Conservation (phyloP, 1,140 invertebrate genomes). For the Trichonephila clavata region DNA sequence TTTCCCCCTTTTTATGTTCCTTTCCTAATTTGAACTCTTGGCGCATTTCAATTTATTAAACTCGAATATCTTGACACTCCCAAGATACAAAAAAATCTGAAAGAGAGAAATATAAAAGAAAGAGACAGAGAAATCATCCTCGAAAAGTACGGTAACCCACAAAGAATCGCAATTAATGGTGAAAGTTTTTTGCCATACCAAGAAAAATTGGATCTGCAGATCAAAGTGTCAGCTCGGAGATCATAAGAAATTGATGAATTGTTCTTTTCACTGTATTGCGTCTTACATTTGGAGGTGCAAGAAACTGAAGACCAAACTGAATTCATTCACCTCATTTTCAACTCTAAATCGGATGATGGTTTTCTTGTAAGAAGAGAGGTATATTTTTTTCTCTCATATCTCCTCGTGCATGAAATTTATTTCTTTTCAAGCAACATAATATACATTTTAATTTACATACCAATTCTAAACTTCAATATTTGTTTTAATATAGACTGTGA, state of each 20-base stretch:
- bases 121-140: no score
- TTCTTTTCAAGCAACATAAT: background rate
- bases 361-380: background rate
- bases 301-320: background rate
- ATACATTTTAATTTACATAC: background rate
- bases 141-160: background rate
- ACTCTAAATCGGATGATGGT: constrained; percentile 7
- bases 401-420: background rate
- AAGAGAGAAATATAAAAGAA: background rate
- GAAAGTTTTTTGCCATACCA: constrained; percentile 15
- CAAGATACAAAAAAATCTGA: background rate
- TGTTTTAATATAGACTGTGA: no score
- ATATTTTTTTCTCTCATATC: background rate
- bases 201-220: constrained; percentile 54
- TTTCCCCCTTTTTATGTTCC: background rate
- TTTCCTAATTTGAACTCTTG: background rate
- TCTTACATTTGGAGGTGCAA: background rate
- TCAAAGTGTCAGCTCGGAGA: constrained; percentile 52
- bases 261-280: constrained; percentile 10
- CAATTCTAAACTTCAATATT: no score
- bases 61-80: background rate
- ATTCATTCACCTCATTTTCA: constrained; percentile 20
- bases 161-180: constrained; percentile 56
- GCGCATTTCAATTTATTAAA: constrained; percentile 38
- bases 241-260: constrained; percentile 59